These are phyloP conservation scores for Recurvirostra avosetta DNA, from an alignment of 2,113 vertebrate species.

Conservation along the genomic window DNA sequence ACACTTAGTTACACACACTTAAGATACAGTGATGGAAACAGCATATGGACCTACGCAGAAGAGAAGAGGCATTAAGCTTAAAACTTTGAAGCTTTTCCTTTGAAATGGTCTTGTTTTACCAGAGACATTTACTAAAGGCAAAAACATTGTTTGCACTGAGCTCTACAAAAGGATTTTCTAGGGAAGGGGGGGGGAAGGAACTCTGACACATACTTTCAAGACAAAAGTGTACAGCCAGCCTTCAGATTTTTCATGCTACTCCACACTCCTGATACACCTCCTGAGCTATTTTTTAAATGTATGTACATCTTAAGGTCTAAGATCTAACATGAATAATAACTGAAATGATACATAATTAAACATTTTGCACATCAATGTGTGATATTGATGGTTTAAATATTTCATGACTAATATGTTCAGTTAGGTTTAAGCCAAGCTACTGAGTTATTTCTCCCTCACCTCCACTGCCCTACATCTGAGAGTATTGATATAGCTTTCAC, in stretches of 20 bases:
- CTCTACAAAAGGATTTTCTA: not conserved
- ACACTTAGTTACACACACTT: not conserved
- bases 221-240: not conserved
- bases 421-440: conserved; percentile 55
- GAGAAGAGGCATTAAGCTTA: not conserved
- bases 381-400: conserved; percentile 72
- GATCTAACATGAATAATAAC: conserved; percentile 69
- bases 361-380: conserved; percentile 58
- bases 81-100: not conserved
- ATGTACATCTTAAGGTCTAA: conserved; percentile 63
- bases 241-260: conserved; percentile 49
- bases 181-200: accelerated
- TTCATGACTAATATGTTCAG: conserved; percentile 68
- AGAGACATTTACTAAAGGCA: not conserved
- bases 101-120: not conserved
- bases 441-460: conserved; percentile 55
- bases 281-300: conserved; percentile 64
- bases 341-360: conserved; percentile 72
- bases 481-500: conserved; percentile 9
- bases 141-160: not conserved
- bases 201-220: not conserved
- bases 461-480: conserved; percentile 24
- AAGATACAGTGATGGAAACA: not conserved
- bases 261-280: conserved; percentile 32
- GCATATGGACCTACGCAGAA: not conserved